A percentile compares a stretch with the other conserved stretches of the same genome.
Conservation (phyloP, 2,797 vertebrate species). For the Bradypodion ventrale region DNA sequence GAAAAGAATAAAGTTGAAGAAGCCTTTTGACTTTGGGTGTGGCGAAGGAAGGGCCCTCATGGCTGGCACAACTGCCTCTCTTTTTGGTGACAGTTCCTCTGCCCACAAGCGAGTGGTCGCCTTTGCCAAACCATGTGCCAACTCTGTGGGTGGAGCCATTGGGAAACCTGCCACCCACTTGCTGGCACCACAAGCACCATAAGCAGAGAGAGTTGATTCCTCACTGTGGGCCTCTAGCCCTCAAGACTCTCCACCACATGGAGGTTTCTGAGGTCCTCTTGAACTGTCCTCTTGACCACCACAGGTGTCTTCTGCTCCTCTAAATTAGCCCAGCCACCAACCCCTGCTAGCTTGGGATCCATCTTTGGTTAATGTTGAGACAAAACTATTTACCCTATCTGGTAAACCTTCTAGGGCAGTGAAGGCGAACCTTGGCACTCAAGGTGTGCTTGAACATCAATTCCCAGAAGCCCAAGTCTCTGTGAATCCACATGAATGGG, state of each 20-base stretch:
- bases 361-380: not conserved
- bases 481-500: no score
- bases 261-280: not conserved
- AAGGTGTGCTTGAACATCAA: no score
- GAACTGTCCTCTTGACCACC: not conserved
- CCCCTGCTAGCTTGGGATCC: no score
- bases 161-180: conserved; percentile 38
- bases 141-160: conserved; percentile 54
- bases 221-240: not conserved
- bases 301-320: not conserved
- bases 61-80: conserved; percentile 17
- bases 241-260: no score
- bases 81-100: conserved; percentile 54
- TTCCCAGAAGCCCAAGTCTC: no score
- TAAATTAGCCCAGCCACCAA: not conserved
- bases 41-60: conserved; percentile 40
- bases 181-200: conserved; percentile 13
- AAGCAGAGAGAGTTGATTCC: not conserved
- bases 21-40: conserved; percentile 64
- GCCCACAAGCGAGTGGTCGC: not conserved
- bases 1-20: not conserved
- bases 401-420: not conserved
- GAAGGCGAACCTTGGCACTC: no score
- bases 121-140: not conserved
- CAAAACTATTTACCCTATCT: not conserved